Evolutionary conservation across 2,797 vertebrate genomes (phyloP).

Genomic region (Rhodeus uyekii): DNA sequence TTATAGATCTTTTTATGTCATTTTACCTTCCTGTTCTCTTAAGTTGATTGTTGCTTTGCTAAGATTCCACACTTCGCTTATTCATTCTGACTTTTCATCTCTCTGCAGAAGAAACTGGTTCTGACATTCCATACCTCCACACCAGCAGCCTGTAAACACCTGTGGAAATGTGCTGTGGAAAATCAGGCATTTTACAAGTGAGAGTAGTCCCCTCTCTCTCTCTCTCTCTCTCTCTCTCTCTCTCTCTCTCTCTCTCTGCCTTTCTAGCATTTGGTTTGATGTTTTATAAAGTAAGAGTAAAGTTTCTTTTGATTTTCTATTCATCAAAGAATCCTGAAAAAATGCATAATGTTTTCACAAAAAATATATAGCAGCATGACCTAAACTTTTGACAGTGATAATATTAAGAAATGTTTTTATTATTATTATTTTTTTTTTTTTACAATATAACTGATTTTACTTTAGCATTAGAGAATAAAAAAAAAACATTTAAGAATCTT

Average conservation of each 20-base stretch:
- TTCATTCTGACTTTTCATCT: slow-evolving; percentile 64
- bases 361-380: not conserved
- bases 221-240: not conserved
- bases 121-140: slow-evolving; percentile 96
- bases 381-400: not conserved
- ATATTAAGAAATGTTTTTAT: not conserved
- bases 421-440: not conserved
- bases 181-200: slow-evolving; percentile 99
- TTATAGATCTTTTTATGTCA: slow-evolving; percentile 32
- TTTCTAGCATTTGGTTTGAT: not conserved
- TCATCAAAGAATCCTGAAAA: not conserved
- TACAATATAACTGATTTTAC: not conserved
- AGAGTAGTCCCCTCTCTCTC: not conserved
- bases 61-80: slow-evolving; percentile 33
- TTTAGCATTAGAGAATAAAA: not conserved
- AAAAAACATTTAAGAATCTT: not conserved
- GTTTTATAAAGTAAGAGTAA: not conserved
- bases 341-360: not conserved
- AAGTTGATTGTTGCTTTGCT: slow-evolving; percentile 35
- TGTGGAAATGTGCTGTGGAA: slow-evolving; percentile 98
- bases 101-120: slow-evolving; percentile 91
- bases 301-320: not conserved
- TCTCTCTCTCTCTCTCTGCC: not conserved
- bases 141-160: slow-evolving; percentile 97
- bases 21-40: slow-evolving; percentile 14